phyloP scores from a whole-genome alignment of 2,113 vertebrate genomes.

The Colinus virginianus region DNA sequence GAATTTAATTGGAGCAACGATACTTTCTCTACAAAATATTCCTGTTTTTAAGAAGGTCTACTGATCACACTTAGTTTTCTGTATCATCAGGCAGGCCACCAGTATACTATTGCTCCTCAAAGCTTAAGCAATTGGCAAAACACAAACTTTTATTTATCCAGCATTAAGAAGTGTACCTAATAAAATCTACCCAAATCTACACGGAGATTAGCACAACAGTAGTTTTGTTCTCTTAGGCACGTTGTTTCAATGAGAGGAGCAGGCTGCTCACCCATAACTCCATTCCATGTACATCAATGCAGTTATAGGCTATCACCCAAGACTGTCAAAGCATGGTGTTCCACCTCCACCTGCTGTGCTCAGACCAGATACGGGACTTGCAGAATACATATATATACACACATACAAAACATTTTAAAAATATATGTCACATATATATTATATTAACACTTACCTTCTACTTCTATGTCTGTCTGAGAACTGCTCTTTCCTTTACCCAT shows the following conservation, averaged over 20 bases:
- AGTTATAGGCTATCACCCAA: not conserved
- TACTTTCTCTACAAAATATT: not conserved
- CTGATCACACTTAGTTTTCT: not conserved
- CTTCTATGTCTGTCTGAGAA: constrained; percentile 77
- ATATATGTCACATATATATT: not conserved
- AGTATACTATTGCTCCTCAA: not conserved
- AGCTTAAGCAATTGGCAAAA: not conserved
- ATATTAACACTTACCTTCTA: constrained; percentile 67
- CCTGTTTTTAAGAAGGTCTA: not conserved
- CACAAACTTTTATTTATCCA: not conserved
- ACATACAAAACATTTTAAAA: fast-evolving
- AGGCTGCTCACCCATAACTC: not conserved
- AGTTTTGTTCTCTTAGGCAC: not conserved
- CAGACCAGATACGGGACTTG: not conserved
- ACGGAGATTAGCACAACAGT: not conserved
- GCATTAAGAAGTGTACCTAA: not conserved
- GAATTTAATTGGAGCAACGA: not conserved
- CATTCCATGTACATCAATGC: not conserved
- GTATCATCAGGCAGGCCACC: not conserved
- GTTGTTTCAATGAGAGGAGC: not conserved
- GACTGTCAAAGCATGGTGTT: not conserved
- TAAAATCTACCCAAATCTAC: not conserved
- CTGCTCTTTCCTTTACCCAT: constrained; percentile 78
- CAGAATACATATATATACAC: no score
- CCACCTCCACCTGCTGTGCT: not conserved